Base-by-base conservation (phyloP, 1,140 invertebrate species). In the Parapsyche elsis region DNA sequence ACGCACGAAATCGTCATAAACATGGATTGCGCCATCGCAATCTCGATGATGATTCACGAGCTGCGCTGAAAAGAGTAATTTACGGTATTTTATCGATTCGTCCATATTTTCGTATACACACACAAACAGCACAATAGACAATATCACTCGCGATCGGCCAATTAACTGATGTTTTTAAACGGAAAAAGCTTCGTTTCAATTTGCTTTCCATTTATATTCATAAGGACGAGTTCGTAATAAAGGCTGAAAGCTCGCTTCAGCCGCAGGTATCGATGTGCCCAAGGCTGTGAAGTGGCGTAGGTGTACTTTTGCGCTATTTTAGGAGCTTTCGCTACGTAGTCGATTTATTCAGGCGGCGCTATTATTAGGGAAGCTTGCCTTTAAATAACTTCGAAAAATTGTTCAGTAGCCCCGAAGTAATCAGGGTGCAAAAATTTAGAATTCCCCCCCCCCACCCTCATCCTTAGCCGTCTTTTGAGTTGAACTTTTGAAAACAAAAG, bases 331-430 rank as follows among this genome's bases (percentile, higher is more conserved):
- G 59, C 59, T 61, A 21, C 4, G 59, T 61, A 21, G 59, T 61
- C 59, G 21, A 61, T 23, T 61, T 61, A 23, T 23, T 61, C 59
- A 61, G 59, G 2, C 49, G 10, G 16, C 16, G 16, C 59, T 61
- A 61, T 61, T 61, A 61, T 61, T 61, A 61, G 59, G 49, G 49
- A 46, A 53, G 49, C 30, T 38, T 38, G 30, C 30, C 30, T 38
- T 38, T 38, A 38, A 38, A 38, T 38, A 38, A 38, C 30, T 38
- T 4, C 30, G 30, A 38, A 38, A 38, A 38, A 38, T 38, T 38
- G 30, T 7, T 38, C 30, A 38, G 30, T 38, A 38, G 30, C 30
- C 30, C 30, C 7, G 7, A 38, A 38, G 30, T 38, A 38, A 38
- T 38, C 30, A 38, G 30, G 30, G 30, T 38, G 30, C 30, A 38